Evolutionary conservation across 1,140 invertebrate genomes (phyloP), one percentile per base, ranked within the genome.

Genomic region (Mylabris phalerata): DNA sequence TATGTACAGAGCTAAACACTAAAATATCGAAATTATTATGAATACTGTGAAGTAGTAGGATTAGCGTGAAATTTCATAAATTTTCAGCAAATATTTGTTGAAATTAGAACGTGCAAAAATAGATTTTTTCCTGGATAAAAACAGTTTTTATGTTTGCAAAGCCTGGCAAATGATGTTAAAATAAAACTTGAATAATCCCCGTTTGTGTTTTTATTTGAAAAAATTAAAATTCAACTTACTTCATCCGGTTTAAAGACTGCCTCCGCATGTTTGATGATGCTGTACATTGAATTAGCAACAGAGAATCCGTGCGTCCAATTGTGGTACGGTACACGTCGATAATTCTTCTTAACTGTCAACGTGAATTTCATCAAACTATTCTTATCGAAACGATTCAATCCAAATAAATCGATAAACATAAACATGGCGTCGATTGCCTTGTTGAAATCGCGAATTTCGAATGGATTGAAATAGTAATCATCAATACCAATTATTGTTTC

Each of bases 281-380:
- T 82, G 67, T 88, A 92, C 82, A 90, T 89, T 9, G 85, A 82
- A 71, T 93, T 89, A 2, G 89, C 89, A 1, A 93, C 90, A 4
- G 86, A 84, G 78, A 91, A 93, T 0, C 88, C 90, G 69, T 93
- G 90, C 11, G 84, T 84, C 84, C 90, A 93, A 73, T 93, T 93
- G 72, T 93, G 90, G 68, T 92, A 91, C 0, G 87, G 85, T 0
- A 92, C 88, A 27, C 82, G 77, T 24, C 90, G 75, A 71, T 93
- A 93, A 74, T 92, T 93, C 69, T 90, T 92, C 67, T 82, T 80
- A 0, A 92, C 88, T 0, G 90, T 93, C 54, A 93, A 68, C 4
- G 84, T 82, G 68, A 93, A 93, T 50, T 83, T 75, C 24, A 86
- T 80, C 40, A 92, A 71, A 47, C 80, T 80, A 49, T 77, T 76